Base-by-base conservation (phyloP, 2,797 vertebrate species). In the Characodon lateralis region DNA sequence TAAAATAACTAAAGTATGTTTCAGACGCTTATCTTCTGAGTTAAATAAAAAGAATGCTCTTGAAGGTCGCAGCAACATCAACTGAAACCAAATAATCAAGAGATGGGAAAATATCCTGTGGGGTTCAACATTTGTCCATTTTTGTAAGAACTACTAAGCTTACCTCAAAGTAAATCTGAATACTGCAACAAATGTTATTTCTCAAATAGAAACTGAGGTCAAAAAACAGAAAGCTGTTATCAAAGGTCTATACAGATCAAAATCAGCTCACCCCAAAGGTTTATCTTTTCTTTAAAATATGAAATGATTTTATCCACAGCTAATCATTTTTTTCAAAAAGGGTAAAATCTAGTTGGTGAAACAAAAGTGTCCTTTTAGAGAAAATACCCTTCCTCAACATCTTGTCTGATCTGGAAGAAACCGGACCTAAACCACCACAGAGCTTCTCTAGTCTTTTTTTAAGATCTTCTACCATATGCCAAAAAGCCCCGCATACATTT, bases 211-310 rank as follows among this genome's bases (percentile, higher is more conserved):
- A 61, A 73, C 1, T 5, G 2, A 16, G 76, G 8, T 9, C 2
- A 81, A 73, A 76, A 70, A 78, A 69, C 41, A 73, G 73, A 41
- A 61, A 83, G 59, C 4, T 79, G 35, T 46, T 65, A 82, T 82
- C 61, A 87, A 24, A 79, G 63, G 63, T 18, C 61, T 73, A 43
- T 78, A 70, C 24, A 82, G 61, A 84, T 81, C 53, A 71, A 86
- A 84, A 74, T 9, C 55, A 48, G 14, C 56, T 56, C 35, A 51
- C 9, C 6, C 22, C 39, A 3, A 6, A 71, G 20, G 48, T 75
- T 75, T 48, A 46, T 71, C 41, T 70, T 35, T 63, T 48, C 39
- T 78, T 74, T n/a, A 28, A 59, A 41, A 63, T 78, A 20, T 43
- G 22, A 39, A 73, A 58, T 43, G 24, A 46, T 78, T 81, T 43